A percentile compares a stretch with the other conserved stretches of the same genome.
phyloP scores from a whole-genome alignment of 2,797 vertebrate species.

The Macroramphosus scolopax region DNA sequence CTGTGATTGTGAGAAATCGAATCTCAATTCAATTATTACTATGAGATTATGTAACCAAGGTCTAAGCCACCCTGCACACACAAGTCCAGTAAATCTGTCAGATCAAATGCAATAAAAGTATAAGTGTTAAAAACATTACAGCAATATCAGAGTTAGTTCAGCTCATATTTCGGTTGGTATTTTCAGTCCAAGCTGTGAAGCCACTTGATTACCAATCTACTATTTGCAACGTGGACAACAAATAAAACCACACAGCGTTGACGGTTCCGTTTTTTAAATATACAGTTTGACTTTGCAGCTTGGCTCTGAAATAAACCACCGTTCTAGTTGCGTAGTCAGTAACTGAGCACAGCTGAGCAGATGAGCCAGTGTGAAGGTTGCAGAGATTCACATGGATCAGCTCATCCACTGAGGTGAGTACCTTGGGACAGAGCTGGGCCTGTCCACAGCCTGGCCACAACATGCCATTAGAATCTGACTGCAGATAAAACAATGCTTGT shows the following conservation, averaged over 20 bases:
- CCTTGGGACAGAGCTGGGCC: conserved; percentile 69
- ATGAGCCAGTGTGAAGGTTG: conserved; percentile 61
- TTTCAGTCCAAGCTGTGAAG: conserved; percentile 55
- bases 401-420: conserved; percentile 68
- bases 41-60: conserved; percentile 44
- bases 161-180: conserved; percentile 4
- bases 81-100: conserved; percentile 28
- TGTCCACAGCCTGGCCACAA: conserved; percentile 66
- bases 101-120: conserved; percentile 12
- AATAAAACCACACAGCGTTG: no score
- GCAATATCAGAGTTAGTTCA: conserved; percentile 18
- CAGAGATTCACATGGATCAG: conserved; percentile 59
- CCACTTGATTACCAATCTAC: conserved; percentile 2
- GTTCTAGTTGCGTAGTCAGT: conserved; percentile 12
- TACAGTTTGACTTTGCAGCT: conserved; percentile 67
- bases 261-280: no score
- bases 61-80: conserved; percentile 33
- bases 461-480: conserved; percentile 70
- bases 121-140: conserved; percentile 8
- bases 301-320: conserved; percentile 21
- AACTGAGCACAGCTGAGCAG: conserved; percentile 58
- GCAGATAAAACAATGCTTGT: conserved; percentile 63
- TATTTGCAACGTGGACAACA: no score
- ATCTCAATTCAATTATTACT: background rate
- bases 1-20: no score